Conservation (phyloP, 1,140 invertebrate genomes). For the Homarus americanus region DNA sequence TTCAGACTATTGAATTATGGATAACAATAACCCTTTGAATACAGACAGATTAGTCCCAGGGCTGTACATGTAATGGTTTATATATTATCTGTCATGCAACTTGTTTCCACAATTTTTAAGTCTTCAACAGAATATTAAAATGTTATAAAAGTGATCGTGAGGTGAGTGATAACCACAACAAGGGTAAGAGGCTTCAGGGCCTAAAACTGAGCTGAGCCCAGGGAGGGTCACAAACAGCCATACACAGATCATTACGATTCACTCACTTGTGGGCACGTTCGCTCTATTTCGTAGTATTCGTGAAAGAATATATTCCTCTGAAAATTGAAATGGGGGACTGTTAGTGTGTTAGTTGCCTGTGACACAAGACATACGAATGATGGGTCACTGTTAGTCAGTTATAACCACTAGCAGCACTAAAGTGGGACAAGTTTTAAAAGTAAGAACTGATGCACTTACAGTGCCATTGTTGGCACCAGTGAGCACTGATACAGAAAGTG, state of each 20-base stretch:
- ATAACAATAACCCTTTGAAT: conserved; percentile 13
- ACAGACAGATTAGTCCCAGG: conserved; percentile 19
- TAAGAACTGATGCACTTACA: not conserved
- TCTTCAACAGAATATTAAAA: conserved; percentile 23
- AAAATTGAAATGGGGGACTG: conserved; percentile 61
- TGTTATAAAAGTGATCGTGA: conserved; percentile 44
- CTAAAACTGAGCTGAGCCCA: conserved; percentile 46
- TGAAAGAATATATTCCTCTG: conserved; percentile 75
- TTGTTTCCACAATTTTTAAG: conserved; percentile 47
- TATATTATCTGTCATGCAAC: conserved; percentile 14
- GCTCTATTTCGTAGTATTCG: conserved; percentile 74
- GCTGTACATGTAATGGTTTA: conserved; percentile 19
- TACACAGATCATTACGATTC: conserved; percentile 61
- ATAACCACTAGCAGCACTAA: conserved; percentile 2
- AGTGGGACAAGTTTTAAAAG: conserved; percentile 22
- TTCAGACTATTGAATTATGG: conserved; percentile 33
- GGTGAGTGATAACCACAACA: conserved; percentile 36
- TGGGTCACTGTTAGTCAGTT: conserved; percentile 53
- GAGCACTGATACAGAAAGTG: not conserved
- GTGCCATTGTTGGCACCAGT: not conserved
- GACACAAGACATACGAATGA: conserved; percentile 30
- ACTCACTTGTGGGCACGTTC: conserved; percentile 73
- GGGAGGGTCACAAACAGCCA: conserved; percentile 67
- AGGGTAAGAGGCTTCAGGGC: conserved; percentile 37
- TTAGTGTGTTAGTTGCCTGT: conserved; percentile 60